Evolutionary conservation across 2,888 invertebrate genomes (phyloP).

Genomic region (Apoderus coryli): DNA sequence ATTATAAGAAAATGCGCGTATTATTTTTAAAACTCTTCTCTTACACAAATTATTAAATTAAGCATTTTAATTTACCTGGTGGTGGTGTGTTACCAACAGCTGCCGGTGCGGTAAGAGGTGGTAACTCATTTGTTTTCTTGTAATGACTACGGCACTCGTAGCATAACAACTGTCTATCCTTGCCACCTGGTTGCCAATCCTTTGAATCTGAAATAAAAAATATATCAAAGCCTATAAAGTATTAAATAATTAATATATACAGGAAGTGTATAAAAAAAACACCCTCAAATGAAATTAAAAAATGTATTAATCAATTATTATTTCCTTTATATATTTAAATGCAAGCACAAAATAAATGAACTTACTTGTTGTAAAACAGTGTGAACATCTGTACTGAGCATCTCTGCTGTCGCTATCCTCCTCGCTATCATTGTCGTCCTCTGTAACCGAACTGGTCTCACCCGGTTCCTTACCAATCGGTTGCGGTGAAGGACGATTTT

Average conservation of each 20-base stretch:
- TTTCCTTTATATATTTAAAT: too few species aligned
- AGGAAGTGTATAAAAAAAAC: too few species aligned
- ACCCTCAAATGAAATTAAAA: slow-evolving; percentile 3
- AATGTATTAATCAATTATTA: slow-evolving; percentile 6
- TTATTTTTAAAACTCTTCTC: too few species aligned
- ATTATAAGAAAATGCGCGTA: too few species aligned
- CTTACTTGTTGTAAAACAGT: slow-evolving; percentile 59
- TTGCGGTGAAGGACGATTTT: slow-evolving; percentile 45
- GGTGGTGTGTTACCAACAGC: slow-evolving; percentile 22
- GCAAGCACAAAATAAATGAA: too few species aligned
- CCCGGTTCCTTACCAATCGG: slow-evolving; percentile 46
- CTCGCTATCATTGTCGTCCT: slow-evolving; percentile 72
- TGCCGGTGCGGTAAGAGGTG: slow-evolving; percentile 36
- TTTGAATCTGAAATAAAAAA: slow-evolving; percentile 43
- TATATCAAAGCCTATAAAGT: too few species aligned
- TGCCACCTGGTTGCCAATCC: slow-evolving; percentile 60
- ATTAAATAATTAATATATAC: too few species aligned
- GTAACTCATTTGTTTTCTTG: slow-evolving; percentile 65
- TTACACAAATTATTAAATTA: too few species aligned
- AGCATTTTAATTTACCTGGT: slow-evolving; percentile 19
- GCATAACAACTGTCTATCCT: slow-evolving; percentile 54
- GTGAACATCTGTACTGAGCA: slow-evolving; percentile 62
- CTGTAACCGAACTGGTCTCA: slow-evolving; percentile 67
- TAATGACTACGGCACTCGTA: slow-evolving; percentile 60
- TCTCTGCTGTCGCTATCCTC: slow-evolving; percentile 91